Percentiles rank a stretch among this genome's conserved stretches.
Evolutionary conservation across 2,113 vertebrate species (phyloP).

Genomic region (Prionailurus viverrinus): DNA sequence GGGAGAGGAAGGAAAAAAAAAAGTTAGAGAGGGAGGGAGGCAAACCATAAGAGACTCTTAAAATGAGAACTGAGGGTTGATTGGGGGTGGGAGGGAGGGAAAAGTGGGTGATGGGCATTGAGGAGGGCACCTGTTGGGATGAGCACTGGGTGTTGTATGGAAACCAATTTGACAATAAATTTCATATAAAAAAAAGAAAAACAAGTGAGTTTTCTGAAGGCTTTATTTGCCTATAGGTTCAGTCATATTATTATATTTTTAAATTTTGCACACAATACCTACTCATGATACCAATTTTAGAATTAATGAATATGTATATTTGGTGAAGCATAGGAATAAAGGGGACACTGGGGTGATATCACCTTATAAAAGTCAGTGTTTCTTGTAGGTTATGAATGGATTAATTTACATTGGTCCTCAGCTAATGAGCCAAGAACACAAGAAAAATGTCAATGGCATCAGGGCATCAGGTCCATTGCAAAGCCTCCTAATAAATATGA

Average conservation of each 20-base stretch:
- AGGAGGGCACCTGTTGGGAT: no score
- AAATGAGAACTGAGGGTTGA: no score
- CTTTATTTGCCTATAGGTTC: not conserved
- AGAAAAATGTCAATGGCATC: constrained; percentile 75
- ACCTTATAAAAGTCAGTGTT: not conserved
- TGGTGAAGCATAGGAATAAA: not conserved
- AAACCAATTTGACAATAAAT: no score
- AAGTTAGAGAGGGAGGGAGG: no score
- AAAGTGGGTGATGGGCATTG: no score
- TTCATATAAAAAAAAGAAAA: not conserved
- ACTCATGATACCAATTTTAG: not conserved
- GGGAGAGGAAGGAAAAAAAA: no score
- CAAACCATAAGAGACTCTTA: no score
- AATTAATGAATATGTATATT: not conserved
- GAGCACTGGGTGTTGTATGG: no score
- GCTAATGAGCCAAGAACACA: constrained; percentile 59
- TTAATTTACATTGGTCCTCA: constrained; percentile 48
- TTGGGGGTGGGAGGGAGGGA: no score
- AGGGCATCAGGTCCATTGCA: constrained; percentile 55
- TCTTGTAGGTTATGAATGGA: constrained; percentile 49
- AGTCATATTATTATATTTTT: not conserved
- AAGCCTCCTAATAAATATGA: constrained; percentile 78
- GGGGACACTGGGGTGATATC: not conserved
- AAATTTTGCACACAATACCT: not conserved
- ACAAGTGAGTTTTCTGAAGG: not conserved